Evolutionary conservation across 2,797 vertebrate genomes (phyloP).

Genomic region (Brotula barbata): DNA sequence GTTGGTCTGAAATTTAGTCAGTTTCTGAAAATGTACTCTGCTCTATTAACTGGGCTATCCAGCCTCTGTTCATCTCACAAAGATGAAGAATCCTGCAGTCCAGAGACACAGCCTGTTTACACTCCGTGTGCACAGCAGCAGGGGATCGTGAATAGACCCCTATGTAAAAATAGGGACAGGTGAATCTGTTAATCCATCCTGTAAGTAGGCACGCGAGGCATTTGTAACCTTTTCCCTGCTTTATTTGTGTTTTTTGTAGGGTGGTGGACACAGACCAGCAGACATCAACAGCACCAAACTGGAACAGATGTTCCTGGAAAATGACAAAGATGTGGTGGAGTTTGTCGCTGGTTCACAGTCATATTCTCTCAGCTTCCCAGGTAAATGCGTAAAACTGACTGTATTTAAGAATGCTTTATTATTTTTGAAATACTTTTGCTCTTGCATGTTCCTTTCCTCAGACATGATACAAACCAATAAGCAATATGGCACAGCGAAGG

Average conservation of each 20-base stretch:
- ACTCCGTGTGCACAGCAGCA: too few species aligned
- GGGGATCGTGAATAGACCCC: too few species aligned
- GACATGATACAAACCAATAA: constrained; percentile 81
- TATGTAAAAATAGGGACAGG: too few species aligned
- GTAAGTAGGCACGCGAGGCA: too few species aligned
- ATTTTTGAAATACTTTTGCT: background rate
- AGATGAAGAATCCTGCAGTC: too few species aligned
- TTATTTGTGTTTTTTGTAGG: constrained; percentile 38
- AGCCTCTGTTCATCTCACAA: too few species aligned
- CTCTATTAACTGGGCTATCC: too few species aligned
- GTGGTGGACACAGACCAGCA: constrained; percentile 21
- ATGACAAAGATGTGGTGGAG: constrained; percentile 61
- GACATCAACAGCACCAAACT: constrained; percentile 63
- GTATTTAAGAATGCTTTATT: background rate
- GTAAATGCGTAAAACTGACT: constrained; percentile 44
- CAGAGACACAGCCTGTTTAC: too few species aligned
- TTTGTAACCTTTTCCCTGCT: background rate
- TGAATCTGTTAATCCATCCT: too few species aligned
- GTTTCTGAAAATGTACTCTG: too few species aligned
- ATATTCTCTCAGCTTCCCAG: constrained; percentile 72
- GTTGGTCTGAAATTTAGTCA: too few species aligned
- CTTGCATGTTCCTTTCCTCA: constrained; percentile 27
- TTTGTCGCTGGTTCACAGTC: constrained; percentile 70
- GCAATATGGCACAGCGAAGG: constrained; percentile 61
- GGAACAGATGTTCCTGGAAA: constrained; percentile 68